These are phyloP conservation scores for Scotopteryx bipunctaria DNA, from an alignment of 2,888 invertebrate genomes.

Conservation along the genomic window DNA sequence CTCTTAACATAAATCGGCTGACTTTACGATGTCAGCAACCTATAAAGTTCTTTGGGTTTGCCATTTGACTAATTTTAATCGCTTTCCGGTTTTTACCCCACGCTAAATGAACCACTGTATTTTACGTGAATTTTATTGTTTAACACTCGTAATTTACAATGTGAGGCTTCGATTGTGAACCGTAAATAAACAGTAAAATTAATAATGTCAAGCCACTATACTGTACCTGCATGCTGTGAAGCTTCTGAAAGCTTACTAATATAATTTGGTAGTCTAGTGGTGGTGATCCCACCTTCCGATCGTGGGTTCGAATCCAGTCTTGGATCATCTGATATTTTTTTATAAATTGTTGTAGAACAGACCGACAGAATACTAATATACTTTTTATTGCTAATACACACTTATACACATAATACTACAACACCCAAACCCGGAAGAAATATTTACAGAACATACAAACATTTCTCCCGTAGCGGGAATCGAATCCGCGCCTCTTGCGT, in stretches of 20 bases:
- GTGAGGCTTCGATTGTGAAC: conserved; percentile 55
- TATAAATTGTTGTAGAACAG: no score
- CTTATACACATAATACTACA: no score
- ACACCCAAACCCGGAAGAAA: no score
- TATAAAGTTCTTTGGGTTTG: conserved; percentile 66
- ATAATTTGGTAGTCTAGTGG: no score
- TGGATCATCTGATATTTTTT: no score
- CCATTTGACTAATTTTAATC: conserved; percentile 76
- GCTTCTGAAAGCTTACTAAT: neutral
- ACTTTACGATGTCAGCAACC: conserved; percentile 64
- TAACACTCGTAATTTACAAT: conserved; percentile 70
- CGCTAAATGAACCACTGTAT: conserved; percentile 60
- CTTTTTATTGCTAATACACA: no score
- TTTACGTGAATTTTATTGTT: conserved; percentile 67
- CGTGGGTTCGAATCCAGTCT: no score
- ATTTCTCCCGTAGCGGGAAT: no score
- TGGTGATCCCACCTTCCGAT: no score
- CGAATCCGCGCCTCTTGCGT: no score
- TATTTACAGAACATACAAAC: no score
- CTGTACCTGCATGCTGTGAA: conserved; percentile 19
- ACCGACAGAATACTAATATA: no score
- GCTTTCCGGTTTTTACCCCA: conserved; percentile 63
- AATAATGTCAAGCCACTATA: conserved; percentile 61
- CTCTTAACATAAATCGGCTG: conserved; percentile 65
- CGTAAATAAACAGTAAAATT: conserved; percentile 69